Percentiles rank a stretch among this genome's conserved stretches.
These are phyloP conservation scores for Alouatta palliata DNA, from an alignment of 2,113 vertebrate genomes.

Conservation along the genomic window DNA sequence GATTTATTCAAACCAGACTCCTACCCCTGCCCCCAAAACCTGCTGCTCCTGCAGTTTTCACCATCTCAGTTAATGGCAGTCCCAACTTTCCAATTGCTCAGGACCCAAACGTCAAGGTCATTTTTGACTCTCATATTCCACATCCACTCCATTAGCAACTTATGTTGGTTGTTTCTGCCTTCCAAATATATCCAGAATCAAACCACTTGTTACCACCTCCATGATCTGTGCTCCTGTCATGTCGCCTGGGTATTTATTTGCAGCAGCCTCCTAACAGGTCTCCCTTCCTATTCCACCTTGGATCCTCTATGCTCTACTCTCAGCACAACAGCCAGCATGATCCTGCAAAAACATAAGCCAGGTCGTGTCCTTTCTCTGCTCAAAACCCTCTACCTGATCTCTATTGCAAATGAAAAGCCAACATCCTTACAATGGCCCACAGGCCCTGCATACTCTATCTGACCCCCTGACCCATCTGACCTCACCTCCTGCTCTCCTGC, in stretches of 20 bases:
- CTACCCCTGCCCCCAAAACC: background rate
- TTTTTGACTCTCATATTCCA: background rate
- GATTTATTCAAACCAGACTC: background rate
- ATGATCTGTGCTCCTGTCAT: background rate
- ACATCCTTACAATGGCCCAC: background rate
- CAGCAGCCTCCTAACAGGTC: background rate
- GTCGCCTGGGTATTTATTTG: background rate
- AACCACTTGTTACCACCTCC: background rate
- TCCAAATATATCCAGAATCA: constrained; percentile 1
- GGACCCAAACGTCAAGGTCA: background rate
- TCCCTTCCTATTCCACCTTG: background rate
- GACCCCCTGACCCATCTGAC: background rate
- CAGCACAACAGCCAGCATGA: background rate
- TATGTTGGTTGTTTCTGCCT: background rate
- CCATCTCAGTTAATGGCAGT: background rate
- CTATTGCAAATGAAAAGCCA: background rate
- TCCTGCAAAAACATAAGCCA: background rate
- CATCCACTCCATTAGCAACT: background rate
- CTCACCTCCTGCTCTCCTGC: background rate
- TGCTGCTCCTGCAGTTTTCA: background rate
- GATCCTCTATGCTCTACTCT: background rate
- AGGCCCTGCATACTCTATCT: background rate
- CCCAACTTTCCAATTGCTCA: background rate
- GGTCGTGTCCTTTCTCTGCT: background rate
- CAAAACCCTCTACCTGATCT: background rate